A percentile compares a stretch with the other conserved stretches of the same genome.
Evolutionary conservation across 2,888 invertebrate genomes (phyloP).

Genomic region (Notodonta ziczac): DNA sequence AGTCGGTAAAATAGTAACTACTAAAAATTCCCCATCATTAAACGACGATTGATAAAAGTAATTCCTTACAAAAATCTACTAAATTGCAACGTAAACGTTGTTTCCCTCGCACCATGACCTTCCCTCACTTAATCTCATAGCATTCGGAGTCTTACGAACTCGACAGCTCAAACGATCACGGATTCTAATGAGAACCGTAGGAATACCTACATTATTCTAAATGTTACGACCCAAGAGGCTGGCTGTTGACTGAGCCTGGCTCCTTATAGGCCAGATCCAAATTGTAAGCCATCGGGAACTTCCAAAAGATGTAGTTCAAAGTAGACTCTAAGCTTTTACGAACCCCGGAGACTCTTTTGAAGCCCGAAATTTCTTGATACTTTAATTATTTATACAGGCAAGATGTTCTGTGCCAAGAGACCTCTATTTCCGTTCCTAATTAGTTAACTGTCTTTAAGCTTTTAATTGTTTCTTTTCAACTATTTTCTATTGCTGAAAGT

Average conservation of each 20-base stretch:
- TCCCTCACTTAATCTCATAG: neutral
- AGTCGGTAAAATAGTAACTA: too few species aligned
- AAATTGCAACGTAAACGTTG: neutral
- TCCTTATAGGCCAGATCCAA: slow-evolving; percentile 6
- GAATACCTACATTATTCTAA: slow-evolving; percentile 4
- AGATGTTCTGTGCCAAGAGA: neutral
- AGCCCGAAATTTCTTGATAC: slow-evolving; percentile 9
- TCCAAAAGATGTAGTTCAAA: slow-evolving; percentile 36
- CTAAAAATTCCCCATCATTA: too few species aligned
- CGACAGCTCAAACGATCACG: neutral
- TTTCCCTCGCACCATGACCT: neutral
- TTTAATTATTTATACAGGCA: slow-evolving; percentile 18
- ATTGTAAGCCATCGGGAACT: slow-evolving; percentile 17
- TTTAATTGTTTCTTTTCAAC: neutral
- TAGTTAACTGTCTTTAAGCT: neutral
- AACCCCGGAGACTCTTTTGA: slow-evolving; percentile 8
- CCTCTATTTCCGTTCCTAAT: neutral
- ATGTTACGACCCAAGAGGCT: neutral
- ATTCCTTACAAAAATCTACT: neutral
- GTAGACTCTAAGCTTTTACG: slow-evolving; percentile 17
- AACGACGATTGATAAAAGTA: neutral
- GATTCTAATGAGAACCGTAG: slow-evolving; percentile 1
- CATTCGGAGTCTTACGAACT: neutral
- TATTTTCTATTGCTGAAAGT: too few species aligned
- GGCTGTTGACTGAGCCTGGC: neutral